Evolutionary conservation across 2,113 vertebrate genomes (phyloP), one percentile per base, ranked within the genome.

Genomic region (Prinia subflava): DNA sequence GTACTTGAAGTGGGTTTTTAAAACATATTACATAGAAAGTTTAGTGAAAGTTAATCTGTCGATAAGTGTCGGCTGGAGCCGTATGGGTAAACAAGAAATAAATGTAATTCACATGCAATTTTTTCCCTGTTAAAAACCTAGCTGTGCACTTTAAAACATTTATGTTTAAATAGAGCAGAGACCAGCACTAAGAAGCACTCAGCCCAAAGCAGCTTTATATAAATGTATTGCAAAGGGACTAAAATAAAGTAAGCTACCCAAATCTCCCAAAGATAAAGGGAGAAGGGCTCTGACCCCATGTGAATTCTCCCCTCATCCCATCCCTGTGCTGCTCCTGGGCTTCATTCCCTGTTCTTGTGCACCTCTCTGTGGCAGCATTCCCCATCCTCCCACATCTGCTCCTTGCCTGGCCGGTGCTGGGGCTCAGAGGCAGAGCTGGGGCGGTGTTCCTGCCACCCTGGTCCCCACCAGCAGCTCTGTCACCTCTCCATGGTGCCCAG

Each of bases 41-140:
- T 97, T 97, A 98, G 96, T 89, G 94, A 93, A 97, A 96, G 94
- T 97, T 98, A 98, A 98, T 98, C 98, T 97, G 94, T 44, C 9
- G 30, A 53, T 97, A 97, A 96, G 90, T 95, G 94, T 94, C 0
- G 60, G 91, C 92, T 95, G 50, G 62, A 92, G 83, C 87, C 50
- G 57, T 87, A 57, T 85, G 92, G 73, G 94, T 94, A 97, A 97
- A 97, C 91, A 97, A 98, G 94, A 94, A 96, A 68, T 67, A 96
- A 90, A 93, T 96, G 91, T 65, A 82, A 97, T 93, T 95, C 93
- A 95, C 96, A 95, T 94, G 90, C 86, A 94, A 53, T 97, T 91
- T 97, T 77, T 56, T 15, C 94, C 80, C 95, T 77, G 69, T 97
- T 92, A 95, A 95, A 94, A 79, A 81, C 70, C 94, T 85, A 27